phyloP scores from a whole-genome alignment of 1,140 invertebrate species.

The Formica exsecta region DNA sequence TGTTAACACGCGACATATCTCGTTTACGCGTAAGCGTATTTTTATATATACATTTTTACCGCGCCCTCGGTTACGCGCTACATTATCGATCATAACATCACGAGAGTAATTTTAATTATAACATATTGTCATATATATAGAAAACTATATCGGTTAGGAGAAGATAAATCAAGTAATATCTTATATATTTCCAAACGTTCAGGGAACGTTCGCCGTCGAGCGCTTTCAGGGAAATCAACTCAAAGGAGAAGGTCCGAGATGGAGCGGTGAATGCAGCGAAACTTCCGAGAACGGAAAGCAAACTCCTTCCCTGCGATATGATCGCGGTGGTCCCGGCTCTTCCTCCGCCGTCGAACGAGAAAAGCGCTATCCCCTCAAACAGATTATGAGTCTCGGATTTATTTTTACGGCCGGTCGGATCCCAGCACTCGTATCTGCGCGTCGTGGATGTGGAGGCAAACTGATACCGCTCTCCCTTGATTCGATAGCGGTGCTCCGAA shows the following conservation, averaged over 20 bases:
- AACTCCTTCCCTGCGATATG: constrained; percentile 30
- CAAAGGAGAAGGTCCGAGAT: neutral
- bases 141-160: too few relatives aligned
- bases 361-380: constrained; percentile 69
- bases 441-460: neutral
- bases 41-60: constrained; percentile 58
- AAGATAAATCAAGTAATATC: neutral
- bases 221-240: constrained; percentile 11
- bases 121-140: too few relatives aligned
- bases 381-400: constrained; percentile 76
- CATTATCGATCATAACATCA: neutral
- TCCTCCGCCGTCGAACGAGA: constrained; percentile 6
- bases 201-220: neutral
- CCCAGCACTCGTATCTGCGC: constrained; percentile 1
- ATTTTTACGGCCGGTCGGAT: constrained; percentile 74
- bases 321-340: neutral
- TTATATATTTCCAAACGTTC: neutral
- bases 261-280: constrained; percentile 9
- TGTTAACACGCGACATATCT: constrained; percentile 58
- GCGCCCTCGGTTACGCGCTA: neutral
- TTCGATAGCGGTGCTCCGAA: constrained; percentile 30
- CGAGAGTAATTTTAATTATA: constrained; percentile 40
- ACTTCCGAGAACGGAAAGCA: constrained; percentile 20
- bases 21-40: constrained; percentile 74
- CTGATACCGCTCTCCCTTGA: constrained; percentile 42